Percentiles rank a stretch among this genome's conserved stretches.
Evolutionary conservation across 2,888 invertebrate genomes (phyloP).

Genomic region (Drosophila recens): DNA sequence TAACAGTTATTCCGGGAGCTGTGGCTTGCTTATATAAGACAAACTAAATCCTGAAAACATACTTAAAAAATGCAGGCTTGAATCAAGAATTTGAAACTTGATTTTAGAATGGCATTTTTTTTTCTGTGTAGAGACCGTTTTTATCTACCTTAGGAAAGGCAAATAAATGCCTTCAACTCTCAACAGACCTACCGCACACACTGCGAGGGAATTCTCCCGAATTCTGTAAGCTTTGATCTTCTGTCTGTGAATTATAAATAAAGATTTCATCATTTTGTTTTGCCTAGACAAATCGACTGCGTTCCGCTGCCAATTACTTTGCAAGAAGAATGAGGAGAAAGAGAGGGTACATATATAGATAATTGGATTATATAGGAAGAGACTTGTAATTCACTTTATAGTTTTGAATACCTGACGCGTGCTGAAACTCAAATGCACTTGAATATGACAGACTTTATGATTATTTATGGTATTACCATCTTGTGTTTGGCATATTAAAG

Average conservation of each 20-base stretch:
- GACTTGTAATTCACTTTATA: conserved; percentile 39
- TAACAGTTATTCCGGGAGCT: too few relatives aligned
- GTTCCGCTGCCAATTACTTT: conserved; percentile 61
- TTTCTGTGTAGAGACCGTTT: conserved; percentile 5
- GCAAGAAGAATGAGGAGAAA: neutral
- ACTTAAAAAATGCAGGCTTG: too few relatives aligned
- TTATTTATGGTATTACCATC: conserved; percentile 8
- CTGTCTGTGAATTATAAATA: conserved; percentile 62
- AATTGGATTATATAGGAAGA: conserved; percentile 38
- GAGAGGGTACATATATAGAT: conserved; percentile 12
- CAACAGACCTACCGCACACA: conserved; percentile 62
- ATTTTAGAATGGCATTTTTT: too few relatives aligned
- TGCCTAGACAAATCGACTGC: conserved; percentile 25
- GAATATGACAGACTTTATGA: conserved; percentile 45
- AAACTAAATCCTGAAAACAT: too few relatives aligned
- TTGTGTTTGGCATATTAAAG: conserved; percentile 37
- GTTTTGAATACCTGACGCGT: conserved; percentile 51
- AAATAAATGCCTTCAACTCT: conserved; percentile 20
- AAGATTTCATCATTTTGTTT: conserved; percentile 63
- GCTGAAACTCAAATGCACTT: conserved; percentile 53
- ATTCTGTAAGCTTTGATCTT: conserved; percentile 70
- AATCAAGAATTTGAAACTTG: too few relatives aligned
- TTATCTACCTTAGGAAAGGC: conserved; percentile 9
- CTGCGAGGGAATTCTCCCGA: conserved; percentile 32
- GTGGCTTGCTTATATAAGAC: too few relatives aligned